Base-by-base conservation (phyloP, 2,888 invertebrate species). In the Dynastes maya region DNA sequence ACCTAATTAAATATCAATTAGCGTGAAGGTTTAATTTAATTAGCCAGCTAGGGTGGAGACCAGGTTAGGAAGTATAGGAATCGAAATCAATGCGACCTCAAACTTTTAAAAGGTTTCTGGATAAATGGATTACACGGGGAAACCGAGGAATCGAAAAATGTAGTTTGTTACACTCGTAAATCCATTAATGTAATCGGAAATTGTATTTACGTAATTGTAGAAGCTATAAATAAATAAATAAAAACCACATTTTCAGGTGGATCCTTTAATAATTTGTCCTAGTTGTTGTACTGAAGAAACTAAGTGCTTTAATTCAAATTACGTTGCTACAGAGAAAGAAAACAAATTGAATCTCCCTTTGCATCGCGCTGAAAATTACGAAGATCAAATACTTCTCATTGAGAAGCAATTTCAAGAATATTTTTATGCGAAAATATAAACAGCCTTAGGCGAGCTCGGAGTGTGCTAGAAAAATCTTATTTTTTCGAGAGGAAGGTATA, bases 111-210 rank as follows among this genome's bases (percentile, higher is more conserved):
- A 45, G 65, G 40, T 40, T 67, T 67, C 65, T 8, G 8, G 40
- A 45, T 67, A 67, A 67, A 16, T 22, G 65, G 65, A 67, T 67
- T 67, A 67, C 65, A 22, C 9, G 22, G 40, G 45, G 16, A 22
- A 40, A 67, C 16, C 40, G 22, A 16, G 65, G 40, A 22, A 67
- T 67, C 22, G 65, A 40, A 67, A 65, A 49, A 16, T 9, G 8
- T n/a, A 67, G 16, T 13, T 37, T 16, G 65, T 45, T 67, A n/a
- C 6, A 16, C 16, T 58, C 65, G 5, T 37, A 27, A 65, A 2
- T 40, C 16, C 16, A 40, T 65, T 65, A 37, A 16, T 2, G 1
- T 5, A 45, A 22, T 6, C 40, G 32, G 16, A 65, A 65, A 67
- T 45, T 37, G 40, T 8, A 67, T 67, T 67, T 67, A 22, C 55